Conservation (phyloP, 2,888 invertebrate genomes). For the Bursaphelenchus okinawaensis region DNA sequence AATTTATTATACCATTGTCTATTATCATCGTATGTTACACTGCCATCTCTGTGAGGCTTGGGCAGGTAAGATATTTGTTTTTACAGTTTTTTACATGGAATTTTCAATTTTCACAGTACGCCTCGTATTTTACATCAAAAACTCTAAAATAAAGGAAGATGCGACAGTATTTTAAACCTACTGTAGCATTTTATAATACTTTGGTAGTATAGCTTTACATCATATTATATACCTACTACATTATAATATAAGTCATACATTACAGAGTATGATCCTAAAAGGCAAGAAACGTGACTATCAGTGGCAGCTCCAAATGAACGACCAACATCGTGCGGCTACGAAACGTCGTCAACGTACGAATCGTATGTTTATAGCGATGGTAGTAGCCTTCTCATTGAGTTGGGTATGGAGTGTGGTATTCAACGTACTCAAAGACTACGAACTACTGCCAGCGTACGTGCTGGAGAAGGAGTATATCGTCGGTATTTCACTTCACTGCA, state of each 20-base stretch:
- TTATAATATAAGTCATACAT: neutral
- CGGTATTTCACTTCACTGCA: constrained; percentile 52
- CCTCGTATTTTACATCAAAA: no score
- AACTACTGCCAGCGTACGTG: constrained; percentile 43
- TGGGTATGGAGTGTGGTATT: constrained; percentile 54
- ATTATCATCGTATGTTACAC: constrained; percentile 54
- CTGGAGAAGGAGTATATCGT: constrained; percentile 50
- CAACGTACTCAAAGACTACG: constrained; percentile 52
- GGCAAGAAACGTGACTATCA: constrained; percentile 41
- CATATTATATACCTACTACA: neutral
- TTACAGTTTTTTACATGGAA: neutral
- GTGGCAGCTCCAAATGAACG: constrained; percentile 43
- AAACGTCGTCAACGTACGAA: constrained; percentile 52
- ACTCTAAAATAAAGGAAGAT: no score
- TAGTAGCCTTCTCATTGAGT: constrained; percentile 41
- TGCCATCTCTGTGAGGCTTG: constrained; percentile 50
- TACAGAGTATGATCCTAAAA: constrained; percentile 47
- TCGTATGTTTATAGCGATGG: constrained; percentile 51
- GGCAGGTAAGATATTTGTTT: constrained; percentile 32
- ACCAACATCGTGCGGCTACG: constrained; percentile 49
- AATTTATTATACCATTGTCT: constrained; percentile 51
- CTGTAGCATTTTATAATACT: no score
- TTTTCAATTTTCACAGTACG: neutral
- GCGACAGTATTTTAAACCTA: no score
- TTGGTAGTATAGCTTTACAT: no score